Conservation (phyloP, 2,888 invertebrate species). For the Busseola fusca region DNA sequence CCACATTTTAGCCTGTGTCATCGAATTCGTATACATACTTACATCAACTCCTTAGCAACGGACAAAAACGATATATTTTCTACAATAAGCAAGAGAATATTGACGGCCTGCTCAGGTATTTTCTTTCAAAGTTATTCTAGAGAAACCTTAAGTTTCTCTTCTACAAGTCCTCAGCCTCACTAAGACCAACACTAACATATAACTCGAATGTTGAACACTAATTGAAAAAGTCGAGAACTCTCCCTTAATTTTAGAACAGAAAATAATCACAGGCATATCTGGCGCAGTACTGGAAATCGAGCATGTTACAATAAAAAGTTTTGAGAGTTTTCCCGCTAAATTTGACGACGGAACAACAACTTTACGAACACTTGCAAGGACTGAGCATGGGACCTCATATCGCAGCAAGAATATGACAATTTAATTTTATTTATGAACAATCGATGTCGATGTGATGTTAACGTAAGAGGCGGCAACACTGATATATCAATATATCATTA, state of each 20-base stretch:
- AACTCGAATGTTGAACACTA: background rate
- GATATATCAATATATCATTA: too few species aligned
- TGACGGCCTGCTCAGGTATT: too few species aligned
- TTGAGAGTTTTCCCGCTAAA: too few species aligned
- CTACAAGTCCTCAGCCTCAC: background rate
- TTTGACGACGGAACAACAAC: too few species aligned
- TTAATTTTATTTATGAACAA: too few species aligned
- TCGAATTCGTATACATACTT: background rate
- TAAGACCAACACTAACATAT: background rate
- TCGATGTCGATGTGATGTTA: too few species aligned
- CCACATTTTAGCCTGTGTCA: background rate
- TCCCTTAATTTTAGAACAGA: too few species aligned
- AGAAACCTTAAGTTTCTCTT: background rate
- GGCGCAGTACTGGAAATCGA: background rate
- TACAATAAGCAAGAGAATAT: background rate
- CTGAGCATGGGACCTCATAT: too few species aligned
- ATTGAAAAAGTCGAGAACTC: background rate
- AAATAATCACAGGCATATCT: background rate
- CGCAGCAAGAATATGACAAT: too few species aligned
- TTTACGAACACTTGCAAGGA: too few species aligned
- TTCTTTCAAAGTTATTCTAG: background rate
- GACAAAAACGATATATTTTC: background rate
- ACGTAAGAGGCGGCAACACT: too few species aligned
- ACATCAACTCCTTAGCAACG: background rate
- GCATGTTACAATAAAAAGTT: too few species aligned